These are phyloP conservation scores for Prenolepis imparis DNA, from an alignment of 2,888 invertebrate genomes.

Conservation along the genomic window DNA sequence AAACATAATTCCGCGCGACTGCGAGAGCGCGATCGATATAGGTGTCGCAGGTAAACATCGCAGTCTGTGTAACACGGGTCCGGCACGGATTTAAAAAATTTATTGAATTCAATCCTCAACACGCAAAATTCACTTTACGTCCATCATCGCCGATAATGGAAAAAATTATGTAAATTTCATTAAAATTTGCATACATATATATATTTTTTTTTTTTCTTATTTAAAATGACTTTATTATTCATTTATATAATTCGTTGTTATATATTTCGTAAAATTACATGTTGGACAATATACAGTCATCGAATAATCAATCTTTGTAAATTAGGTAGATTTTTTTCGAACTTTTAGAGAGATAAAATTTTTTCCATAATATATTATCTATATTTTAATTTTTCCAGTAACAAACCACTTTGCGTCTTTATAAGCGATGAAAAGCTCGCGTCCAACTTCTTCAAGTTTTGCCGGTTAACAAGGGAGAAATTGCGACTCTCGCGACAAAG, in stretches of 20 bases:
- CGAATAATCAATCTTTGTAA: background rate
- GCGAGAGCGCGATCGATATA: constrained; percentile 42
- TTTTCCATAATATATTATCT: background rate
- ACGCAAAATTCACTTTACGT: background rate
- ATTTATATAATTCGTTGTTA: background rate
- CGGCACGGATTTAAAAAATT: constrained; percentile 19
- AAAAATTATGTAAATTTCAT: background rate
- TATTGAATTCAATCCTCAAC: background rate
- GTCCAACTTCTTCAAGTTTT: constrained; percentile 17
- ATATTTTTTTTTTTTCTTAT: background rate
- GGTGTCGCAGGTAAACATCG: constrained; percentile 21
- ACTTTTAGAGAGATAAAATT: background rate
- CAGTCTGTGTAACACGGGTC: background rate
- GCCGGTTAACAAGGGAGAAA: constrained; percentile 38
- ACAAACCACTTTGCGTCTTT: constrained; percentile 1
- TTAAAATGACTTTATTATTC: background rate
- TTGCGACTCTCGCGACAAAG: constrained; percentile 41
- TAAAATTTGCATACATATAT: background rate
- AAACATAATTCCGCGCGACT: constrained; percentile 43
- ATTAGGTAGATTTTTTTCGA: background rate
- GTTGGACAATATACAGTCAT: background rate
- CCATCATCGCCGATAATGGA: background rate
- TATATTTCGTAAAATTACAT: background rate
- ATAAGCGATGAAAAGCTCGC: constrained; percentile 19
- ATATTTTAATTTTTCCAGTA: background rate